phyloP scores from a whole-genome alignment of 2,888 invertebrate genomes.

The Archips crataeganus region DNA sequence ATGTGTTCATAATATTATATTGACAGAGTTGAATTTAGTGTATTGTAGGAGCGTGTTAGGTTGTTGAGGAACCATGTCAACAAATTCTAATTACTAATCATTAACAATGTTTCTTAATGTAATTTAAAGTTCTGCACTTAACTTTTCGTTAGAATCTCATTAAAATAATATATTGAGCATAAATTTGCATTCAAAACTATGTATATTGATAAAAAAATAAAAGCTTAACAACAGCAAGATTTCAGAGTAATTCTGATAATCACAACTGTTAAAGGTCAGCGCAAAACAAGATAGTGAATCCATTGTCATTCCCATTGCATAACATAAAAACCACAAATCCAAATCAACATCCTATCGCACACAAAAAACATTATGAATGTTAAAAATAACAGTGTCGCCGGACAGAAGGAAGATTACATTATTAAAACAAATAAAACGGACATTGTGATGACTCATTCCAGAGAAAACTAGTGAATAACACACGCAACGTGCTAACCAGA shows the following conservation, averaged over 20 bases:
- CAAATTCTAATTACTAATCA: no score
- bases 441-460: constrained; percentile 59
- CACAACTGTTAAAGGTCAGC: constrained; percentile 35
- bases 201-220: neutral
- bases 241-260: constrained; percentile 24
- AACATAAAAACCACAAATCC: constrained; percentile 12
- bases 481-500: constrained; percentile 57
- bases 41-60: no score
- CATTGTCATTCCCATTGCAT: constrained; percentile 30
- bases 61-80: no score
- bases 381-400: constrained; percentile 15
- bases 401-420: constrained; percentile 28
- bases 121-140: neutral
- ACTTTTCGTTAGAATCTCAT: neutral
- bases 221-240: constrained; percentile 9
- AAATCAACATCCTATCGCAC: constrained; percentile 15
- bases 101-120: neutral
- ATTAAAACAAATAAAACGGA: constrained; percentile 40
- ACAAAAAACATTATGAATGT: constrained; percentile 5
- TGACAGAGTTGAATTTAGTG: no score
- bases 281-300: constrained; percentile 12
- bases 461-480: constrained; percentile 41
- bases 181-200: neutral
- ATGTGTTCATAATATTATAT: no score
- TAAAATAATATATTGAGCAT: neutral